Conservation (phyloP, 2,888 invertebrate species). For the Melinaea marsaeus region DNA sequence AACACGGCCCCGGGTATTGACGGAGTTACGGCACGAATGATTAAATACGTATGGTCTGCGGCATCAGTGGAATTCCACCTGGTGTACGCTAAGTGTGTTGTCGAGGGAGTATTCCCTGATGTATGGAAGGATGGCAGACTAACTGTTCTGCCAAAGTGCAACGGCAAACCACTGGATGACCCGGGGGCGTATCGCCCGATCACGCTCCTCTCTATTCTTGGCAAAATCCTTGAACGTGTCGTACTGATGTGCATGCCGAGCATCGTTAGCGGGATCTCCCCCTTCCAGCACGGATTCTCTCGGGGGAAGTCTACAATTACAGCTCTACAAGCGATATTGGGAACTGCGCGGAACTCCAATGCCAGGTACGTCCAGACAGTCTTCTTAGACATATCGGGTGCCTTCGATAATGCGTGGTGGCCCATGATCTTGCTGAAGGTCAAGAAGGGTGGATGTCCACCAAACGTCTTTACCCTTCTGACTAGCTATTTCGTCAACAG, state of each 20-base stretch:
- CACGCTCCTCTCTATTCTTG: slow-evolving; percentile 28
- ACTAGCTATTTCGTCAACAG: slow-evolving; percentile 1
- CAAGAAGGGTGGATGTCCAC: slow-evolving; percentile 32
- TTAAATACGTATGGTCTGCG: slow-evolving; percentile 29
- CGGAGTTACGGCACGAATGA: slow-evolving; percentile 31
- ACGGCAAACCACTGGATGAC: slow-evolving; percentile 27
- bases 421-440: slow-evolving; percentile 29
- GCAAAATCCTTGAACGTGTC: slow-evolving; percentile 6
- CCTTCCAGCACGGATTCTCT: no score
- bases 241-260: neutral
- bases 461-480: slow-evolving; percentile 11
- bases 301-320: no score
- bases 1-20: slow-evolving; percentile 37
- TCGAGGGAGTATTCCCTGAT: slow-evolving; percentile 18
- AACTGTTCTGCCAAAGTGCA: slow-evolving; percentile 30
- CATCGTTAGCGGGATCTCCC: no score
- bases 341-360: no score
- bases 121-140: slow-evolving; percentile 23
- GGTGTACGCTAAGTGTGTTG: slow-evolving; percentile 15
- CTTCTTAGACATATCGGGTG: slow-evolving; percentile 7
- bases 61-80: slow-evolving; percentile 21
- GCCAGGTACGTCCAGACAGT: neutral
- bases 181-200: slow-evolving; percentile 33
- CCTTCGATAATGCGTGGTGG: slow-evolving; percentile 10
- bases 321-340: no score